Evolutionary conservation across 2,888 invertebrate genomes (phyloP).

Genomic region (Torymus texanus): DNA sequence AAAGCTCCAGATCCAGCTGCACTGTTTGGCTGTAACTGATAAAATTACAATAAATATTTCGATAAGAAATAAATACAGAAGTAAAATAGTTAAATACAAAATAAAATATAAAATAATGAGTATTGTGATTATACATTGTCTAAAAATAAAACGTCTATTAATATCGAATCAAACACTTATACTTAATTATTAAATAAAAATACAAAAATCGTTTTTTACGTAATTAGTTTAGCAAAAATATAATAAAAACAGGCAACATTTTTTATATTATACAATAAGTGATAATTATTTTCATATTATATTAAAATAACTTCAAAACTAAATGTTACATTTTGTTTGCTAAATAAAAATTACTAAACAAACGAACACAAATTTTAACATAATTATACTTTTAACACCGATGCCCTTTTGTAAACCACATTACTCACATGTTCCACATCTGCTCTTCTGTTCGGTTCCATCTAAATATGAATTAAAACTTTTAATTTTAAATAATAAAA

Average conservation of each 20-base stretch:
- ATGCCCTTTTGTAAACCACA: constrained; percentile 62
- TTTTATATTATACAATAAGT: constrained; percentile 6
- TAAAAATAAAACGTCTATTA: constrained; percentile 23
- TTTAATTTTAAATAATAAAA: constrained; percentile 31
- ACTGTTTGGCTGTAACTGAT: constrained; percentile 90
- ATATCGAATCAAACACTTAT: not conserved
- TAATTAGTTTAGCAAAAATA: constrained; percentile 27
- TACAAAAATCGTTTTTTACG: constrained; percentile 4
- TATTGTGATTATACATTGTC: constrained; percentile 48
- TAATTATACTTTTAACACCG: constrained; percentile 52
- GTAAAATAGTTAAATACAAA: constrained; percentile 41
- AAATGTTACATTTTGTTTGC: constrained; percentile 57
- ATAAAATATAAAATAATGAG: constrained; percentile 59
- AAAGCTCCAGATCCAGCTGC: constrained; percentile 96
- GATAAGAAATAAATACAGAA: not conserved
- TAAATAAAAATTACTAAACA: constrained; percentile 47
- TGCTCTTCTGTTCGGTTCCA: constrained; percentile 89
- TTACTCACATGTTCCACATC: constrained; percentile 89
- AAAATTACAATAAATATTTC: constrained; percentile 13
- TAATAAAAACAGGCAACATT: constrained; percentile 33
- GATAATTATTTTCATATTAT: constrained; percentile 5
- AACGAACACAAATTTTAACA: constrained; percentile 51
- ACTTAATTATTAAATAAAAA: constrained; percentile 37
- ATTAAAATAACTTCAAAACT: constrained; percentile 1
- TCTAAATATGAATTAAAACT: constrained; percentile 77